These are phyloP conservation scores for Capitella teleta DNA, from an alignment of 1,140 invertebrate species.

Conservation along the genomic window DNA sequence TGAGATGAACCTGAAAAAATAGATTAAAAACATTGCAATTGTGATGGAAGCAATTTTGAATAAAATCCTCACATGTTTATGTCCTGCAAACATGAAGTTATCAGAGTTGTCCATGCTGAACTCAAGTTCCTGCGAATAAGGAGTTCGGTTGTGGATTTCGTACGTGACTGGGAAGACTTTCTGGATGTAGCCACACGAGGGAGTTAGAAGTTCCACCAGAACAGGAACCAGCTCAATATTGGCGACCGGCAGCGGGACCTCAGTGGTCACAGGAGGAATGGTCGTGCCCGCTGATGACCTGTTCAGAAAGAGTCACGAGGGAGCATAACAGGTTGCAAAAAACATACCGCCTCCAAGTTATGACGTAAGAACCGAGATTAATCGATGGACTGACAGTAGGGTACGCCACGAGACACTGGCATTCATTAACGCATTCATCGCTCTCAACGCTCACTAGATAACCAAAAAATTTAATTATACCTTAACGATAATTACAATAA, in stretches of 20 bases:
- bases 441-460: slow-evolving; percentile 33
- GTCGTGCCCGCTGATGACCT: slow-evolving; percentile 12
- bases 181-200: slow-evolving; percentile 60
- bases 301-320: background rate
- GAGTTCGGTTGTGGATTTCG: slow-evolving; percentile 59
- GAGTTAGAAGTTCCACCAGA: slow-evolving; percentile 57
- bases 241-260: slow-evolving; percentile 38
- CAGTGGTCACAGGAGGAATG: slow-evolving; percentile 31
- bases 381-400: slow-evolving; percentile 22
- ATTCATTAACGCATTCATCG: slow-evolving; percentile 38
- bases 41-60: background rate
- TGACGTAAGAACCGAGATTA: slow-evolving; percentile 56
- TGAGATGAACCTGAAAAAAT: slow-evolving; percentile 47
- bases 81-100: slow-evolving; percentile 80
- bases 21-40: background rate
- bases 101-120: slow-evolving; percentile 69
- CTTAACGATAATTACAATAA: background rate
- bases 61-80: slow-evolving; percentile 60
- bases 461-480: slow-evolving; percentile 5
- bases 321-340: background rate
- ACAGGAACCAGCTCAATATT: slow-evolving; percentile 55
- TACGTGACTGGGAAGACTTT: slow-evolving; percentile 53
- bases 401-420: slow-evolving; percentile 32
- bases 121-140: slow-evolving; percentile 58
- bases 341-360: slow-evolving; percentile 62